These are phyloP conservation scores for Cottus gobio DNA, from an alignment of 2,113 vertebrate species.

Conservation along the genomic window DNA sequence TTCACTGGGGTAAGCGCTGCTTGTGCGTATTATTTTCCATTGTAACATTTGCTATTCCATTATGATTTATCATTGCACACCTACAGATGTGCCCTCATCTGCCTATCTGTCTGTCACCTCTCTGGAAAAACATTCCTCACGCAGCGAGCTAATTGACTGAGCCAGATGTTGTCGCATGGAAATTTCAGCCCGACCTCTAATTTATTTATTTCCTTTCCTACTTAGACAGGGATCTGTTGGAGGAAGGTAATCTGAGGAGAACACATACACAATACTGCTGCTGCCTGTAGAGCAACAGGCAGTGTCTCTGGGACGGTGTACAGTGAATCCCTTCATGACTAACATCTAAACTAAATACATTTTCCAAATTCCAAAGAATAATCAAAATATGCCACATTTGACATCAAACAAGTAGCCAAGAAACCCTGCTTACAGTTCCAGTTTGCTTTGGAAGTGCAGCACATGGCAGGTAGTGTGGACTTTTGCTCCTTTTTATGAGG, in stretches of 20 bases:
- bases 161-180: conserved; percentile 55
- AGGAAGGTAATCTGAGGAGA: conserved; percentile 54
- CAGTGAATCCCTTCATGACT: conserved; percentile 18
- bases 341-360: conserved; percentile 10
- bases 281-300: conserved; percentile 10
- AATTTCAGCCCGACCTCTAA: conserved; percentile 52
- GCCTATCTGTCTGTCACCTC: conserved; percentile 3
- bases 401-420: conserved; percentile 33
- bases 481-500: conserved; percentile 11
- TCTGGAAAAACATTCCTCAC: conserved; percentile 7
- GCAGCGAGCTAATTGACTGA: not conserved
- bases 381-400: not conserved
- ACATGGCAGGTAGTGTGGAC: not conserved
- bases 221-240: conserved; percentile 39
- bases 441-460: not conserved
- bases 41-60: conserved; percentile 22
- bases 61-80: conserved; percentile 37
- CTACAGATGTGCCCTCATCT: conserved; percentile 41
- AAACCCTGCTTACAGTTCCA: not conserved
- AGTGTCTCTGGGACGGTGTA: conserved; percentile 2
- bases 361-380: conserved; percentile 29
- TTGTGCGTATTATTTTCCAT: conserved; percentile 1
- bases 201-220: conserved; percentile 68
- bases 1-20: not conserved
- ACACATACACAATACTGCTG: conserved; percentile 23